A percentile compares a stretch with the other conserved stretches of the same genome.
Evolutionary conservation across 2,888 invertebrate species (phyloP).

Genomic region (Sesia bembeciformis): DNA sequence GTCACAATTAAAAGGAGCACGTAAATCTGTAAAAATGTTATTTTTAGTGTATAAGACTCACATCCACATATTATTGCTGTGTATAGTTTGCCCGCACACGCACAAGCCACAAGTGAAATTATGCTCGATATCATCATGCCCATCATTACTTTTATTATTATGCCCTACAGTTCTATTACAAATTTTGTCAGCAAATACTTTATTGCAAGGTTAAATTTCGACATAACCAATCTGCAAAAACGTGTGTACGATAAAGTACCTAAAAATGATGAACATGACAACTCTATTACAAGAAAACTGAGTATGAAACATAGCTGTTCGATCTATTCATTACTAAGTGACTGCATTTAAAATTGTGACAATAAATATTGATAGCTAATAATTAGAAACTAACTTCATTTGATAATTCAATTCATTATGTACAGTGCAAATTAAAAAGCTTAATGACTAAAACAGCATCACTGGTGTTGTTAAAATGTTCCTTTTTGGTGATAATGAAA

Average conservation of each 20-base stretch:
- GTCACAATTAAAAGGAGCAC: not conserved
- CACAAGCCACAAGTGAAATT: too few species aligned
- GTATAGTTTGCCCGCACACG: not conserved
- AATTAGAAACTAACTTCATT: constrained; percentile 40
- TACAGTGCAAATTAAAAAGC: constrained; percentile 49
- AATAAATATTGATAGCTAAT: constrained; percentile 53
- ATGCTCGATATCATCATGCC: too few species aligned
- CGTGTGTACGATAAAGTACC: constrained; percentile 2
- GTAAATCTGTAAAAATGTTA: not conserved
- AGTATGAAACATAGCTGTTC: too few species aligned
- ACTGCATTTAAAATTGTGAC: constrained; percentile 29
- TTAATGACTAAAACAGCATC: constrained; percentile 32
- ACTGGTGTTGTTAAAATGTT: constrained; percentile 32
- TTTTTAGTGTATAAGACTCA: constrained; percentile 22
- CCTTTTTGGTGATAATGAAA: not conserved
- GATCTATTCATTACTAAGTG: constrained; percentile 20
- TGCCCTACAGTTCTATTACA: too few species aligned
- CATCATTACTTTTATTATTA: too few species aligned
- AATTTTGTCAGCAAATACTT: too few species aligned
- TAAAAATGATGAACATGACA: constrained; percentile 16
- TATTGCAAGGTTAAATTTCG: too few species aligned
- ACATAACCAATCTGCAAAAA: not conserved
- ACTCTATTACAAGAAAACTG: not conserved
- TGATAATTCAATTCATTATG: constrained; percentile 33
- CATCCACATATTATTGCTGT: constrained; percentile 70